Evolutionary conservation across 2,797 vertebrate species (phyloP).

Genomic region (Valencia hispanica): DNA sequence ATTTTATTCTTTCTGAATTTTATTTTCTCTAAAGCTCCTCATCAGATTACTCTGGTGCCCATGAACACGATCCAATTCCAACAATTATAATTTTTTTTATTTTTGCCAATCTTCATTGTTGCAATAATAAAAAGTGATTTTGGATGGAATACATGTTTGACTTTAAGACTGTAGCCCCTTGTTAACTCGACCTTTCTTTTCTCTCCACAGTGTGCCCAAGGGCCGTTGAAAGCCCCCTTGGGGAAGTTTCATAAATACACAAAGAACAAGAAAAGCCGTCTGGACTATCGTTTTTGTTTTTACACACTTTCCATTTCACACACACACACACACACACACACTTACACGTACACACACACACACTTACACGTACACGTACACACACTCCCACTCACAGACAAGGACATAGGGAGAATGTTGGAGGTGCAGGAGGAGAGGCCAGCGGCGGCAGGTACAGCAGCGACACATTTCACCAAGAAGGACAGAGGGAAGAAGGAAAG

Average conservation of each 20-base stretch:
- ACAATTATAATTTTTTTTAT: too few species aligned
- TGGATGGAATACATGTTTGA: neutral
- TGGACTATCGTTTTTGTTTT: constrained; percentile 71
- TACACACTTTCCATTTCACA: constrained; percentile 33
- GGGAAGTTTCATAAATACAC: constrained; percentile 89
- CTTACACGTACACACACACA: constrained; percentile 37
- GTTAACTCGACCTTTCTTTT: constrained; percentile 52
- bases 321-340: constrained; percentile 29
- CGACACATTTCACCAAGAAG: constrained; percentile 90
- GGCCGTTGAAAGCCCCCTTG: constrained; percentile 95
- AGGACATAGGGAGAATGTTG: constrained; percentile 92
- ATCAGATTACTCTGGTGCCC: too few species aligned
- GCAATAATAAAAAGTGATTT: constrained; percentile 18
- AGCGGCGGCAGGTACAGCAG: constrained; percentile 82
- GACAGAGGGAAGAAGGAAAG: constrained; percentile 94
- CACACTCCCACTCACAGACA: constrained; percentile 53
- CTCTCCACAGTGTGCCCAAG: constrained; percentile 88
- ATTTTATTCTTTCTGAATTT: neutral
- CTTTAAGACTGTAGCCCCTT: constrained; percentile 16
- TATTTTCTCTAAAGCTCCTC: neutral
- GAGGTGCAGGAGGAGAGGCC: constrained; percentile 95
- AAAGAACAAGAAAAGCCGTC: constrained; percentile 70
- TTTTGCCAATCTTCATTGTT: constrained; percentile 14
- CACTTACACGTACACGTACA: constrained; percentile 22
- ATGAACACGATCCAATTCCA: neutral